phyloP scores from a whole-genome alignment of 2,113 vertebrate genomes.

The Pitta sordida region DNA sequence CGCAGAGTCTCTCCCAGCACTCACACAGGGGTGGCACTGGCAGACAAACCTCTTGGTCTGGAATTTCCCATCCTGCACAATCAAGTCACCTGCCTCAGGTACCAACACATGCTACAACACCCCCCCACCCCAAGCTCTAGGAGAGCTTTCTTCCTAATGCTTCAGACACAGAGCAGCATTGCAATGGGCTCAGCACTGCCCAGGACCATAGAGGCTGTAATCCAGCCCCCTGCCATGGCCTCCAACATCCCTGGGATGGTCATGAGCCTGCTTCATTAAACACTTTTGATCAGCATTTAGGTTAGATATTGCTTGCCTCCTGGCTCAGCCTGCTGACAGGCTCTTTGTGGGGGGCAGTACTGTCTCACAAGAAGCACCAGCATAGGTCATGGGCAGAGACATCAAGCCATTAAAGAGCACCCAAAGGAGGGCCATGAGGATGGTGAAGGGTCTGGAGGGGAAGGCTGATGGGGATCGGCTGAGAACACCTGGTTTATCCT shows the following conservation, averaged over 20 bases:
- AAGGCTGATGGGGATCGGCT: background rate
- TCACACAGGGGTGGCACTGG: fast-evolving
- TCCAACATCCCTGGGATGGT: background rate
- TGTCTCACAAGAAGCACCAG: fast-evolving
- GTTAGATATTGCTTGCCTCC: background rate
- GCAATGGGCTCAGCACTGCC: background rate
- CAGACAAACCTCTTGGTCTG: no score
- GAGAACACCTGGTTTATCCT: background rate
- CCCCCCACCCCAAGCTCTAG: fast-evolving
- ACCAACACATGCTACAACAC: background rate
- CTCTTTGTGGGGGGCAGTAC: background rate
- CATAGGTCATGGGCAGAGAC: background rate
- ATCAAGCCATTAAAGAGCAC: fast-evolving
- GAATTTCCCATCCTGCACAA: background rate
- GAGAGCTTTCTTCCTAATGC: fast-evolving
- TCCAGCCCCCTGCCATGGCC: background rate
- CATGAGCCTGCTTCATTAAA: background rate
- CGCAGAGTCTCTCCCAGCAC: background rate
- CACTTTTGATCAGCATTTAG: background rate
- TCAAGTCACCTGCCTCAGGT: no score
- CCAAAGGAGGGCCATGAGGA: background rate
- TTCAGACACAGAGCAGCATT: background rate
- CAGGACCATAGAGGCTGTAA: background rate
- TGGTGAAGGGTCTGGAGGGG: background rate
- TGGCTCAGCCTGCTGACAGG: background rate